A percentile compares a stretch with the other conserved stretches of the same genome.
Evolutionary conservation across 2,113 vertebrate genomes (phyloP).

Genomic region (Pedetes capensis): DNA sequence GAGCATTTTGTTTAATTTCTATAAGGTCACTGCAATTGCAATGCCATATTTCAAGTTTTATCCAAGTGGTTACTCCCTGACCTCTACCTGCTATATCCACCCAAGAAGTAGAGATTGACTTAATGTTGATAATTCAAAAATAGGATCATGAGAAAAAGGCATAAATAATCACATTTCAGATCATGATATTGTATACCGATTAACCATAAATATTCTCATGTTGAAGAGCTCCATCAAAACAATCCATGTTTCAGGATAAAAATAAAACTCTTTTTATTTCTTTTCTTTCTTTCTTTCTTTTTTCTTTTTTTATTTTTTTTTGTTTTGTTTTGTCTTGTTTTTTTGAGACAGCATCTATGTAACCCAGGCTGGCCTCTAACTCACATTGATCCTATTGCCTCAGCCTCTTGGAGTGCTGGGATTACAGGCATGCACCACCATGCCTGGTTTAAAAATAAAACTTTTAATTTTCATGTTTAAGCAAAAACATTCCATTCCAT

Average conservation of each 20-base stretch:
- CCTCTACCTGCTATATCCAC: not conserved
- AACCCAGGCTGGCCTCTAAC: too few relatives aligned
- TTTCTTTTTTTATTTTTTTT: too few relatives aligned
- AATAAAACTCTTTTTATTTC: not conserved
- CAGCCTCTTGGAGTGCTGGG: too few relatives aligned
- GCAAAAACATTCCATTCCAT: not conserved
- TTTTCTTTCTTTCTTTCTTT: too few relatives aligned
- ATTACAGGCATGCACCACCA: too few relatives aligned
- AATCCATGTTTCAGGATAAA: constrained; percentile 11
- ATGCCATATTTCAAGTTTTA: constrained; percentile 30
- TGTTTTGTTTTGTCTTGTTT: too few relatives aligned
- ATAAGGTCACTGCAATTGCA: not conserved
- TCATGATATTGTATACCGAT: not conserved
- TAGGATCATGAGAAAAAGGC: not conserved
- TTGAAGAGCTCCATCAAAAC: not conserved
- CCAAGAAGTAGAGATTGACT: not conserved
- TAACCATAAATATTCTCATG: not conserved
- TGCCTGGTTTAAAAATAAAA: constrained; percentile 24
- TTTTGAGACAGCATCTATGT: too few relatives aligned
- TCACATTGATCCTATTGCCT: too few relatives aligned
- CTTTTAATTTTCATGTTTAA: not conserved
- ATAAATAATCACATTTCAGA: not conserved
- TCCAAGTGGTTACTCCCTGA: not conserved
- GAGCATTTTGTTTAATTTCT: not conserved
- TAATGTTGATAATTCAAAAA: not conserved